A percentile compares a stretch with the other conserved stretches of the same genome.
These are phyloP conservation scores for Nannoperca australis DNA, from an alignment of 2,797 vertebrate species.

Conservation along the genomic window DNA sequence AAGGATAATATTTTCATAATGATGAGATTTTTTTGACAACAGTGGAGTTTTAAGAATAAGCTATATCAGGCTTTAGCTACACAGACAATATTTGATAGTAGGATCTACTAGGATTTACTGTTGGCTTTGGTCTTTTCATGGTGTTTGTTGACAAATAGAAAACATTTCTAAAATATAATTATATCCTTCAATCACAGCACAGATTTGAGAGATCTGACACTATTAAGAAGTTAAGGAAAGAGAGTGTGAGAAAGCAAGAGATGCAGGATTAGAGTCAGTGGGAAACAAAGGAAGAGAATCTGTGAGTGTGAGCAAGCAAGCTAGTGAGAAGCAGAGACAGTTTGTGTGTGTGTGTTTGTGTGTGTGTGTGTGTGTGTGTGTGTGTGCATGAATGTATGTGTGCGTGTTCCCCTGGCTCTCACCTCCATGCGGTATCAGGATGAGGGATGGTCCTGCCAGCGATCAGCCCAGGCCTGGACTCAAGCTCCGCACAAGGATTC, in stretches of 20 bases:
- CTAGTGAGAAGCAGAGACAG: conserved; percentile 46
- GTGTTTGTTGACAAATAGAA: conserved; percentile 6
- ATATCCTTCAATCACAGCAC: neutral
- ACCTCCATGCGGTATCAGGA: conserved; percentile 86
- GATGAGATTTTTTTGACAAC: neutral
- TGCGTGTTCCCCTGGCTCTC: conserved; percentile 76
- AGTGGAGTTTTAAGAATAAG: neutral
- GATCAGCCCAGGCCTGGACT: conserved; percentile 94
- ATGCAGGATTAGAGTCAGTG: conserved; percentile 33
- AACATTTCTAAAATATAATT: neutral
- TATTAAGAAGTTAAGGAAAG: conserved; percentile 19
- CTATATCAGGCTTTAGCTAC: neutral
- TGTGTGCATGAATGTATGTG: conserved; percentile 36
- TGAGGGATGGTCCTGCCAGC: conserved; percentile 99
- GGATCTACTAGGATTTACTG: neutral
- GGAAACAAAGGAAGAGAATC: conserved; percentile 58
- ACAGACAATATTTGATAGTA: neutral
- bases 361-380: conserved; percentile 32
- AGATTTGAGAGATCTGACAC: conserved; percentile 17
- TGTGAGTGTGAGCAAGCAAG: conserved; percentile 55
- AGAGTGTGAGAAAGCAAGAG: conserved; percentile 13
- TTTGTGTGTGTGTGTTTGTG: conserved; percentile 40
- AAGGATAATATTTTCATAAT: neutral
- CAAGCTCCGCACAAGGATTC: conserved; percentile 96
- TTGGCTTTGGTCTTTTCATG: neutral